Base-by-base conservation (phyloP, 2,888 invertebrate genomes). In the Timandra comae region DNA sequence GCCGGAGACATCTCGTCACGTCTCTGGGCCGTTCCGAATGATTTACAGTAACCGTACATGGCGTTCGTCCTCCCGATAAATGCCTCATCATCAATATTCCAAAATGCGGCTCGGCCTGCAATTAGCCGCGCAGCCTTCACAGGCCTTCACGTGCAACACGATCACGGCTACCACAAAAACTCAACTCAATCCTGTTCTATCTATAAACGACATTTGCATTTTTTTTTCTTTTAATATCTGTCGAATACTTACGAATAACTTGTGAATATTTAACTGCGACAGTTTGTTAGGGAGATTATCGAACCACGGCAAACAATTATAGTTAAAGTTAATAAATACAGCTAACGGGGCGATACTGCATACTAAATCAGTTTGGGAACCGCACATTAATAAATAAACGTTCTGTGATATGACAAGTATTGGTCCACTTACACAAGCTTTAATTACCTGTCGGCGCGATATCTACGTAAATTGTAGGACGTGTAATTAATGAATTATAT, bases 61-160 rank as follows among this genome's bases (percentile, higher is more conserved):
- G 84, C 52, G 62, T 70, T 71, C 67, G 84, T 81, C 77, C 77
- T 77, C 77, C 70, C 77, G 81, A 82, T 84, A 82, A 81, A 82
- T 80, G 72, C 69, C 77, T 78, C 79, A 80, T 81, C 79, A 84
- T 84, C 84, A 84, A 84, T 85, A 85, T 85, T 84, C 84, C 80
- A 79, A 84, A 84, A 84, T 82, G 84, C 81, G 69, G 76, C 76
- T 73, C 68, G 64, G 68, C 63, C 72, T 59, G 82, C 80, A 85
- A 84, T 85, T 85, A 85, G 82, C 82, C 64, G 73, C 56, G 60
- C 65, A 79, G 71, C 82, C 84, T 81, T 81, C 80, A 65, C 75
- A 75, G 70, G 77, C 77, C 77, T 72, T 75, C 80, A 70, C 79
- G 77, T 72, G 61, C 66, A 52, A 50, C 32, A 48, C 73, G 66